phyloP scores from a whole-genome alignment of 1,140 invertebrate species.

The Lordiphosa clarofinis region DNA sequence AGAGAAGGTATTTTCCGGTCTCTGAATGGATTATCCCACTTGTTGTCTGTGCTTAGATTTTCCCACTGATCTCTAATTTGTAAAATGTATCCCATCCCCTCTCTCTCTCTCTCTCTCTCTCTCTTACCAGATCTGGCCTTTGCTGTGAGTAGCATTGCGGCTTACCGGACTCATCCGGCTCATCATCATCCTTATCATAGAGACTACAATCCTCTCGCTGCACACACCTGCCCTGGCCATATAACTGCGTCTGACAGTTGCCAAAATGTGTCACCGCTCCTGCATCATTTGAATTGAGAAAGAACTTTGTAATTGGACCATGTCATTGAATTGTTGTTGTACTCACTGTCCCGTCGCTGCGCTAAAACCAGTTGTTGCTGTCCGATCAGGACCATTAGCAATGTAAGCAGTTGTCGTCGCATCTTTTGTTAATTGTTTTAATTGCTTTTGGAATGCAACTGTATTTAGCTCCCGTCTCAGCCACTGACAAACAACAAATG shows the following conservation, averaged over 20 bases:
- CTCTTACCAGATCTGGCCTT: conserved; percentile 45
- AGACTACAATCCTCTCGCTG: conserved; percentile 35
- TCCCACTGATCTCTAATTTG: not conserved
- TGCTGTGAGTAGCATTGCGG: conserved; percentile 41
- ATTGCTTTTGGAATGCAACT: not conserved
- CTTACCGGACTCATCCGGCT: conserved; percentile 22
- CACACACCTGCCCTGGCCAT: conserved; percentile 39
- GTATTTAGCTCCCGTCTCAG: conserved; percentile 35
- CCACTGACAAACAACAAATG: conserved; percentile 47
- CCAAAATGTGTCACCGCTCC: conserved; percentile 40
- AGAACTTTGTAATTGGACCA: not conserved
- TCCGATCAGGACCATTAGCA: conserved; percentile 1
- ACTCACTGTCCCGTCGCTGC: conserved; percentile 32
- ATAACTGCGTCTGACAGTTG: conserved; percentile 32
- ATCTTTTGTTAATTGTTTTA: not conserved
- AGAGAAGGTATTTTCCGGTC: no score
- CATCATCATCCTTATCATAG: conserved; percentile 23
- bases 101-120: not conserved
- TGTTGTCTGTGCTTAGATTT: no score
- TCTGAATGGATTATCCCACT: no score
- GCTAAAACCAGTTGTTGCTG: conserved; percentile 4
- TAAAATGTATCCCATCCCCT: no score
- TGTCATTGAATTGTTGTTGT: not conserved
- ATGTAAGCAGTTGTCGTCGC: not conserved
- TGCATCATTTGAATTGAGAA: conserved; percentile 2